These are phyloP conservation scores for Furnarius figulus DNA, from an alignment of 2,113 vertebrate species.

Conservation along the genomic window DNA sequence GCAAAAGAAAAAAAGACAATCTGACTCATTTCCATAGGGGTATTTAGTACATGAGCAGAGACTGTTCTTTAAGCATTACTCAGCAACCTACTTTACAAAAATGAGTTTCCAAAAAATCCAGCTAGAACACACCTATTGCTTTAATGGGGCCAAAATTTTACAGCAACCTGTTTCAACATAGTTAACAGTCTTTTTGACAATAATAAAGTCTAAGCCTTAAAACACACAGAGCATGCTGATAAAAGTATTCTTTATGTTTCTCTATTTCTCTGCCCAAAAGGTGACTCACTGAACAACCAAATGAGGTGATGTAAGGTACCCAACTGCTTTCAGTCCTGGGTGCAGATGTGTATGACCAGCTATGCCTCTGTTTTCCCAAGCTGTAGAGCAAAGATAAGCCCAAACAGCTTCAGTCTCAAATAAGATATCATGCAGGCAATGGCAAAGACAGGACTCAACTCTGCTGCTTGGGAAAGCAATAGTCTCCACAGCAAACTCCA, in stretches of 20 bases:
- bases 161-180: constrained; percentile 22
- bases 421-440: not conserved
- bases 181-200: constrained; percentile 25
- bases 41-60: not conserved
- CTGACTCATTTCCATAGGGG: constrained; percentile 48
- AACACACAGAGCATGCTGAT: constrained; percentile 16
- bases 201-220: constrained; percentile 29
- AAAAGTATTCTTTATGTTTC: constrained; percentile 25
- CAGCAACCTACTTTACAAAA: constrained; percentile 49
- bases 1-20: not conserved
- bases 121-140: not conserved
- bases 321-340: not conserved
- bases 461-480: not conserved
- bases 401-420: constrained; percentile 20
- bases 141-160: constrained; percentile 15
- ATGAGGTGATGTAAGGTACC: constrained; percentile 30
- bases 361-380: constrained; percentile 35
- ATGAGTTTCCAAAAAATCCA: not conserved
- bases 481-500: not conserved
- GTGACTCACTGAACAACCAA: constrained; percentile 52
- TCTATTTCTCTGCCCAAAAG: constrained; percentile 42
- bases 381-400: constrained; percentile 53
- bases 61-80: constrained; percentile 36
- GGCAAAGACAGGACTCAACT: not conserved
- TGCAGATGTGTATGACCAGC: not conserved